Evolutionary conservation across 2,888 invertebrate species (phyloP), one percentile per base, ranked within the genome.

Genomic region (Ophion obscuratus): DNA sequence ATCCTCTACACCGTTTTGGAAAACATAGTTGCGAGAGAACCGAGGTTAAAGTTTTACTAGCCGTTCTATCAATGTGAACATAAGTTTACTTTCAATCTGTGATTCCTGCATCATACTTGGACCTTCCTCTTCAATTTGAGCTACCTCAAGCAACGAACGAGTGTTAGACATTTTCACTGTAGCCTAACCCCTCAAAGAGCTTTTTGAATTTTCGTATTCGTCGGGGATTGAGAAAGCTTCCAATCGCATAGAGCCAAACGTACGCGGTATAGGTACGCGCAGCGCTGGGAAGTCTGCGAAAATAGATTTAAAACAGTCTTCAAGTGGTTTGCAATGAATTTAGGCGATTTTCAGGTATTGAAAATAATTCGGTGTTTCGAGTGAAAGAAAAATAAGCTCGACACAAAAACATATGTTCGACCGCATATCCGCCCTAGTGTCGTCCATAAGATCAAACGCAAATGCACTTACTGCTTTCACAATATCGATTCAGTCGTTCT

Each of bases 401-500:
- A 44, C 27, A 17, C 7, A 7, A 11, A 31, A 61, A 53, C 11
- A 66, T 17, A 14, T 31, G 17, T 76, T 57, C 24, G 14, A 31
- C 0, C 17, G 14, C 0, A 53, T 53, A 14, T 14, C 14, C 3
- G 17, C 53, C 3, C 17, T 14, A 53, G 53, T 57, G n/a, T 47
- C 36, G 57, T 20, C 4, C 40, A 40, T 36, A 40, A 36, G 31
- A 64, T 27, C 31, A 31, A 61, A 59, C 31, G 59, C 70, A 68
- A 79, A 44, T 79, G 79, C 74, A 79, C 62, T 44, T 77, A 73
- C 47, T 5, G 40, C 53, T 53, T 53, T 80, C 5, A 66, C 11
- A 20, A 57, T 84, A 84, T 84, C 76, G 84, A 84, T 77, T 84
- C 75, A 57, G 57, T 59, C 31, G 70, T 75, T 17, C 75, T 80